Evolutionary conservation across 2,113 vertebrate species (phyloP), one percentile per base, ranked within the genome.

Genomic region (Oplegnathus fasciatus): DNA sequence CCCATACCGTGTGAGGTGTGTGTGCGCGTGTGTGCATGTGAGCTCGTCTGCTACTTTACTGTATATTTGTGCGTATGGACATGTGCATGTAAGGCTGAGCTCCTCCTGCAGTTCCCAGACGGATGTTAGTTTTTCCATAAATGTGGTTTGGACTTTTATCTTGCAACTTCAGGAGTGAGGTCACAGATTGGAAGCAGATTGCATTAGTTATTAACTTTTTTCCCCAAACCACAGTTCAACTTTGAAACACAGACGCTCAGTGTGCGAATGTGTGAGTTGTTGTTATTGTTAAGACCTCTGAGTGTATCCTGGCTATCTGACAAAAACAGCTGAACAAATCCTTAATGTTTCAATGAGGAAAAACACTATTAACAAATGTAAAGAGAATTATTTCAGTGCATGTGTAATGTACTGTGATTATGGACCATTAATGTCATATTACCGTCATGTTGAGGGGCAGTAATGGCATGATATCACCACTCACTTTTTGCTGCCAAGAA

Each of bases 1-100:
- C 84, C 90, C 91, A 92, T 93, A 65, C 90, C 82, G 94, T 74
- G 88, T 42, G 73, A 91, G 87, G 74, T 75, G 71, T 86, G 78
- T 69, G 71, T 57, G 32, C 52, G 42, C 67, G 54, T 69, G 22
- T 70, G 62, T 52, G 65, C 60, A 65, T 37, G 20, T 42, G 52
- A 1, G 37, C 13, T 11, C 32, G 26, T 48, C n/a, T 74, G 30
- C 13, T 57, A 66, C 61, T 62, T 60, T 65, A 68, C 80, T 65
- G 58, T 73, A 67, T 66, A 48, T 75, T 37, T 89, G 46, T 74
- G 69, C 62, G 52, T 22, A 52, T 22, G 50, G 20, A 22, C 18
- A 1, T n/a, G 48, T 64, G 57, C 54, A 15, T 75, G 65, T 69
- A 37, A 37, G 28, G 15, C 69, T 34, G 44, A 72, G 69, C 61